Percentiles rank a stretch among this genome's conserved stretches.
Evolutionary conservation across 2,888 invertebrate genomes (phyloP).

Genomic region (Caenorhabditis imperialis): DNA sequence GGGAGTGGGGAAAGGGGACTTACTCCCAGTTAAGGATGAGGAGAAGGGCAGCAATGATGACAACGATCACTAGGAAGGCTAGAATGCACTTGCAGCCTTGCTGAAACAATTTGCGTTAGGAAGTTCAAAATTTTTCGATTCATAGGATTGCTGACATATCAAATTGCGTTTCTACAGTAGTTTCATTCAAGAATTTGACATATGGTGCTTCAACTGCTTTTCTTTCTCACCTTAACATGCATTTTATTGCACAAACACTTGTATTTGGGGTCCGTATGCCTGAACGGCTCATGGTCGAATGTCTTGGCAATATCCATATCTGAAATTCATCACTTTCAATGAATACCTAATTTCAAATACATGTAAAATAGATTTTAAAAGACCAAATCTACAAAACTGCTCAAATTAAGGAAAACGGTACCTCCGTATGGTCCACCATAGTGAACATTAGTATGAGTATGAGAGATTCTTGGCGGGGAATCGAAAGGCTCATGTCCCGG

Average conservation of each 20-base stretch:
- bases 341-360: neutral
- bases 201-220: neutral
- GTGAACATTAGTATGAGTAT: slow-evolving; percentile 40
- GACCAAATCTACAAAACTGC: neutral
- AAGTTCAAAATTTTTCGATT: neutral
- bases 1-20: neutral
- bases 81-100: slow-evolving; percentile 55
- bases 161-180: neutral
- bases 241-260: slow-evolving; percentile 60
- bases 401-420: slow-evolving; percentile 2
- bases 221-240: slow-evolving; percentile 57
- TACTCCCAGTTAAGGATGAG: slow-evolving; percentile 54
- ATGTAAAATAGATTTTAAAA: neutral
- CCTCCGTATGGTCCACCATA: slow-evolving; percentile 43
- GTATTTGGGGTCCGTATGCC: slow-evolving; percentile 63
- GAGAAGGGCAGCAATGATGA: slow-evolving; percentile 28
- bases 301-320: slow-evolving; percentile 66
- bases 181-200: neutral
- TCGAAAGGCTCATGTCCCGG: slow-evolving; percentile 35
- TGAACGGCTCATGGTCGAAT: slow-evolving; percentile 63
- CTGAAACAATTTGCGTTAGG: slow-evolving; percentile 15
- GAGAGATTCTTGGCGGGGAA: slow-evolving; percentile 36
- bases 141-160: neutral
- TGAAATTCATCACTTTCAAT: slow-evolving; percentile 28
- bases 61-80: slow-evolving; percentile 38